Evolutionary conservation across 2,888 invertebrate species (phyloP), one percentile per base, ranked within the genome.

Genomic region (Latheticus oryzae): DNA sequence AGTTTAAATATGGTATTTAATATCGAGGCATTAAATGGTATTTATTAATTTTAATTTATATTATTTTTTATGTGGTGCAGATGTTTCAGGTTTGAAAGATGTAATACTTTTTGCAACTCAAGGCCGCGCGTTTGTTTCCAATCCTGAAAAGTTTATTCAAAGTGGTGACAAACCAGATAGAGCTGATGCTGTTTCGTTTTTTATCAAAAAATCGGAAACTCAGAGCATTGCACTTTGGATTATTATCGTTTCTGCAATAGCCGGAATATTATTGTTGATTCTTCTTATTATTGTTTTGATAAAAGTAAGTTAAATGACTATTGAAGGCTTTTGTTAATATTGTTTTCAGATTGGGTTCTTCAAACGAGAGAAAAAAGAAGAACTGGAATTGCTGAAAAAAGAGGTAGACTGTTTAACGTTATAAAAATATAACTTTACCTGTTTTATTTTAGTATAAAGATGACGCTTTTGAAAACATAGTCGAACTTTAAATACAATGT

Each of bases 261-360:
- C 75, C 24, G 82, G 82, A 7, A 63, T 82, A 5, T 38, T 82
- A 24, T 53, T 80, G 4, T 65, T 82, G 19, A 69, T 78, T 1
- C 64, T 78, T 5, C 50, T 82, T 1, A 76, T 74, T 11, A 76
- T 80, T 13, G 75, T 64, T 45, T 71, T 82, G 2, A 62, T 70
- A 15, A 75, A 74, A 68, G 74, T 73, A 59, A 55, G 52, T 57
- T 13, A 23, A 12, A 26, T 26, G 3, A 15, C 16, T 23, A 12
- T 8, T 32, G 15, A 24, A n/a, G 3, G 12, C 7, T 17, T 12
- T 16, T 15, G 8, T 4, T 30, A 21, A 30, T 16, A 17, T 24
- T 54, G 56, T 23, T 69, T 73, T 47, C 58, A 80, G 81, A 63
- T 74, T 58, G 82, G 82, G 42, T 83, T 83, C 75, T 83, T 83